phyloP scores from a whole-genome alignment of 2,888 invertebrate species.

The Chaitophorus viminalis region DNA sequence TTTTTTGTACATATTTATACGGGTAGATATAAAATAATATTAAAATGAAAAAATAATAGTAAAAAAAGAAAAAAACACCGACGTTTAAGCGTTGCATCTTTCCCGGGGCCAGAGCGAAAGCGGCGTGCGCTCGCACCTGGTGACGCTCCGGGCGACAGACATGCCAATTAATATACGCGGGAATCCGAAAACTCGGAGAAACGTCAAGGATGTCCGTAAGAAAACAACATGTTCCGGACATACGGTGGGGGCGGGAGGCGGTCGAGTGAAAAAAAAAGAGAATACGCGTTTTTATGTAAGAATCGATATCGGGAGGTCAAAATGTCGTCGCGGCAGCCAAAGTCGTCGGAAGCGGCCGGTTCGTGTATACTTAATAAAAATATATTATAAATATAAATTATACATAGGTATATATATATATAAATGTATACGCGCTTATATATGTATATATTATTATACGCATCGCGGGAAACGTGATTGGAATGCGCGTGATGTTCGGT shows the following conservation, averaged over 20 bases:
- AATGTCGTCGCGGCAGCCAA: neutral
- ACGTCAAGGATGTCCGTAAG: constrained; percentile 8
- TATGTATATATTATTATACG: too few relatives aligned
- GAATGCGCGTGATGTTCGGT: constrained; percentile 25
- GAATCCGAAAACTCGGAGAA: constrained; percentile 52
- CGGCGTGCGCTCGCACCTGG: neutral
- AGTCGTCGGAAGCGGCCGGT: neutral
- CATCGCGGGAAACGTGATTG: constrained; percentile 28
- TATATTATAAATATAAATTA: too few relatives aligned
- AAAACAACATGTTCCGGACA: neutral
- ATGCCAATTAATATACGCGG: constrained; percentile 10
- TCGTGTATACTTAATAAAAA: neutral
- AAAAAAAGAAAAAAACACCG: constrained; percentile 1
- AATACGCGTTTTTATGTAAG: neutral
- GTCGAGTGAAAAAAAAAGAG: neutral
- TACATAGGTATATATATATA: too few relatives aligned
- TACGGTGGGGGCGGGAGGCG: neutral
- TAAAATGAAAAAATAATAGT: neutral
- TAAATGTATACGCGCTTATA: too few relatives aligned
- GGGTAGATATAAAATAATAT: neutral
- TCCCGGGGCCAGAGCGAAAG: constrained; percentile 40
- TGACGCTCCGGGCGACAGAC: constrained; percentile 26
- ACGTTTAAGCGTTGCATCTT: neutral
- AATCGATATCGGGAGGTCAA: constrained; percentile 32
- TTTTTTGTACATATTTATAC: neutral